Percentiles rank a stretch among this genome's conserved stretches.
Conservation (phyloP, 2,797 vertebrate genomes). For the Malurus splendens region DNA sequence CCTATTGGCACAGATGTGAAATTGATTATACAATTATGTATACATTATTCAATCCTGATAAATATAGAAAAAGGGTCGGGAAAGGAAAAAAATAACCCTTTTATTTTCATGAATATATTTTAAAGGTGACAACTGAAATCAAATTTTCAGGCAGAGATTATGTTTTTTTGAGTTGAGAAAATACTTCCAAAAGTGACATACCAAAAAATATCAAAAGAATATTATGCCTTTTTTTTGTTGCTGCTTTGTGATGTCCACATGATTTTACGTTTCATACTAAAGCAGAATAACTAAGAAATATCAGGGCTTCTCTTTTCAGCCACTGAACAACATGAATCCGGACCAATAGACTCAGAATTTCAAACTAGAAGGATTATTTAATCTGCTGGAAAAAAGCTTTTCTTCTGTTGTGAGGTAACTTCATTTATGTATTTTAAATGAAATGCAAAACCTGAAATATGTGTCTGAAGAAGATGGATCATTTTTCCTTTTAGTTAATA, state of each 20-base stretch:
- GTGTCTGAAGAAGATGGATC: slow-evolving; percentile 6
- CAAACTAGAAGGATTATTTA: not conserved
- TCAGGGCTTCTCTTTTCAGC: not conserved
- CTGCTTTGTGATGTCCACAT: not conserved
- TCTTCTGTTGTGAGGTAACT: not conserved
- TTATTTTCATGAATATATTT: not conserved
- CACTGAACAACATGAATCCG: not conserved
- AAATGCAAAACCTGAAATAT: slow-evolving; percentile 24
- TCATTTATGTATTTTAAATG: not conserved
- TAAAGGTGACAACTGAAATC: not conserved
- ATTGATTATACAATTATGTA: not conserved
- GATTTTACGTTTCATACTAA: not conserved
- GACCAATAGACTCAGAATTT: not conserved
- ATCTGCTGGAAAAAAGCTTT: not conserved
- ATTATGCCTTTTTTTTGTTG: not conserved
- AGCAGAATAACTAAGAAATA: not conserved
- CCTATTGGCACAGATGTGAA: not conserved
- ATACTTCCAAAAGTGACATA: not conserved
- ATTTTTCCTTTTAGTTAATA: slow-evolving; percentile 28
- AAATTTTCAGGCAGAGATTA: not conserved
- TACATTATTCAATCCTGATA: not conserved
- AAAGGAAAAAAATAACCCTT: not conserved
- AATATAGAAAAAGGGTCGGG: not conserved
- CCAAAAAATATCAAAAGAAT: not conserved
- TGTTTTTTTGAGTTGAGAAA: not conserved